Base-by-base conservation (phyloP, 2,888 invertebrate species). In the Thereva nobilitata region DNA sequence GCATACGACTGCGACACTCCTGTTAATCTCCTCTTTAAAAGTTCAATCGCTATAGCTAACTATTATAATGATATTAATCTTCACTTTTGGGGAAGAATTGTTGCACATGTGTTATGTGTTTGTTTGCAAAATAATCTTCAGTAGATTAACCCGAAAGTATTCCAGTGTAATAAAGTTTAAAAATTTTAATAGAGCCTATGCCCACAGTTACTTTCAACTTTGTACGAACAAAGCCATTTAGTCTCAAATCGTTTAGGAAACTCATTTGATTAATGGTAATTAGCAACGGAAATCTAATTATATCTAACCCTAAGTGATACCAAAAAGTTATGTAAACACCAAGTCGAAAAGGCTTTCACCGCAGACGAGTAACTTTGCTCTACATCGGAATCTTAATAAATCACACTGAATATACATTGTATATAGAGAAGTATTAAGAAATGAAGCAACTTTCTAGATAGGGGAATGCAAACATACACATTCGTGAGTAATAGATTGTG, bases 231-330 rank as follows among this genome's bases (percentile, higher is more conserved):
- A 50, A 23, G 23, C 23, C 50, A 10, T 50, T 53, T 38, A 10
- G 37, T 38, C 37, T 8, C 38, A 38, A 53, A 53, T 53, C 40
- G 53, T 53, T 53, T 53, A 53, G 37, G 37, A 6, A 53, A 38
- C 53, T 53, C 53, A 53, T 37, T 53, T 53, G 53, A 53, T 53
- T 53, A 53, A 53, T 53, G 53, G 53, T 53, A 35, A 53, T 53
- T 53, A 53, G 38, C 10, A 53, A 53, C 37, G 53, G 38, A 53
- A 53, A 53, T 53, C 53, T 38, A 53, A 53, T 53, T 53, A 53
- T 10, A 9, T 35, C 38, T 37, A 23, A 53, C 37, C 53, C 53
- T 37, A 53, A 38, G 38, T 53, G 53, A 53, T 53, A 38, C 53
- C 53, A 38, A 38, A 53, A 53, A 10, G 53, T 35, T 53, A 53